These are phyloP conservation scores for Sycon ciliatum DNA, from an alignment of 37 sponge, comb jelly and placozoan genomes.

Conservation along the genomic window DNA sequence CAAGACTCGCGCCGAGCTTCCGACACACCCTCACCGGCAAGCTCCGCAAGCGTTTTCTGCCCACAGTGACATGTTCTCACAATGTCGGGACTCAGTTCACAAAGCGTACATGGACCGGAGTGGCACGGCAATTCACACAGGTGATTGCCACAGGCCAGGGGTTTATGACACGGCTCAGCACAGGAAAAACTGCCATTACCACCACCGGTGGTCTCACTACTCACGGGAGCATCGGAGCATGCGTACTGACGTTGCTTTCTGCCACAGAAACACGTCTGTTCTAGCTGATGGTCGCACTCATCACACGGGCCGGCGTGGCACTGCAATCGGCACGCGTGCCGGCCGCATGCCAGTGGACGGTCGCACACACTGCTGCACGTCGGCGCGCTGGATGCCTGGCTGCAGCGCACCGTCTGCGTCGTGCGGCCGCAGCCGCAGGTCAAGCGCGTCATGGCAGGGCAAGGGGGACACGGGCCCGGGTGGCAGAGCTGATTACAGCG, in stretches of 20 bases:
- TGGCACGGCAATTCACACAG: slow-evolving; percentile 70
- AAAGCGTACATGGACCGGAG: slow-evolving; percentile 55
- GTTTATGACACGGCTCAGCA: slow-evolving; percentile 31
- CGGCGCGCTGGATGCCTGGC: slow-evolving; percentile 17
- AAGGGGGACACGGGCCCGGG: slow-evolving; percentile 72
- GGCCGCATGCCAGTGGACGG: slow-evolving; percentile 41
- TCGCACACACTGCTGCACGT: slow-evolving; percentile 52
- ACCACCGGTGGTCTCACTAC: slow-evolving; percentile 29
- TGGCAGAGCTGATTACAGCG: slow-evolving; percentile 45
- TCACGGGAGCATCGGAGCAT: too few species aligned
- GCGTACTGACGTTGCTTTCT: slow-evolving; percentile 1
- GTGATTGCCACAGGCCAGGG: slow-evolving; percentile 81
- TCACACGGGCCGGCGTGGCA: slow-evolving; percentile 52
- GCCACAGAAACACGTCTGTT: slow-evolving; percentile 42
- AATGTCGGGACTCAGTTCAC: slow-evolving; percentile 44
- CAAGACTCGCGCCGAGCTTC: slow-evolving; percentile 51
- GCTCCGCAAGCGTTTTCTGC: slow-evolving; percentile 35
- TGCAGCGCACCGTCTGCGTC: slow-evolving; percentile 61
- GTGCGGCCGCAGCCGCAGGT: slow-evolving; percentile 61
- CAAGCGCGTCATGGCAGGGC: slow-evolving; percentile 46
- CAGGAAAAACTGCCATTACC: slow-evolving; percentile 19
- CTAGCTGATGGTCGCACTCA: slow-evolving; percentile 19
- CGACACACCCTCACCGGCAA: slow-evolving; percentile 29
- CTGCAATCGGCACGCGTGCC: slow-evolving; percentile 35
- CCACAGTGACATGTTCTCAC: slow-evolving; percentile 82